These are phyloP conservation scores for Notocelia uddmanniana DNA, from an alignment of 2,888 invertebrate genomes.

Conservation along the genomic window DNA sequence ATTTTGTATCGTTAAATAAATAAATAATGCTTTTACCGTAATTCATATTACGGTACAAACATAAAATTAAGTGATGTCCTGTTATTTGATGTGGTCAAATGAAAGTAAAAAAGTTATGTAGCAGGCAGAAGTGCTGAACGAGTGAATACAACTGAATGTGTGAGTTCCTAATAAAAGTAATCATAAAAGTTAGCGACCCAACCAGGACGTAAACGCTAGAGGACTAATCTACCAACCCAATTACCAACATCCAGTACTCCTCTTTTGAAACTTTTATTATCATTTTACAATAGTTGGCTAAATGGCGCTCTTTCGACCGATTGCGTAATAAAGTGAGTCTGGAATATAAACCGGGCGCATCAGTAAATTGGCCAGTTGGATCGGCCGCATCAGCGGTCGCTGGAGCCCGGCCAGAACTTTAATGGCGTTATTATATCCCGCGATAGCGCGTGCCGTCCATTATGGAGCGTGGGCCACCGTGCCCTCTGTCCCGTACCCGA, in stretches of 20 bases:
- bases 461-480: conserved; percentile 12
- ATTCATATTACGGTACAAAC: too few species aligned
- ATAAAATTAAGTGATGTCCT: neutral
- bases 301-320: conserved; percentile 22
- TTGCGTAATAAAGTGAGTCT: conserved; percentile 23
- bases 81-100: neutral
- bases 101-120: neutral
- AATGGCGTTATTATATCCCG: conserved; percentile 58
- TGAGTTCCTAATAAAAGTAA: conserved; percentile 2
- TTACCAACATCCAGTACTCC: neutral
- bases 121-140: neutral
- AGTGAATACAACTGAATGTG: neutral
- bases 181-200: conserved; percentile 2
- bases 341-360: conserved; percentile 31
- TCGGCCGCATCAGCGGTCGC: conserved; percentile 45
- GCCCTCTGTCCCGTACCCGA: neutral
- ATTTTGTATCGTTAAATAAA: too few species aligned
- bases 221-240: conserved; percentile 19
- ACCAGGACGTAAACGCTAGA: neutral
- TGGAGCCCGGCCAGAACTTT: conserved; percentile 60
- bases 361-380: conserved; percentile 29
- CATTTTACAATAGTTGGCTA: conserved; percentile 7
- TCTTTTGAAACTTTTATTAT: conserved; percentile 11
- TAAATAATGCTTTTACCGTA: too few species aligned
- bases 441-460: conserved; percentile 27